These are phyloP conservation scores for Emydoidea blandingii DNA, from an alignment of 2,797 vertebrate species.

Conservation along the genomic window DNA sequence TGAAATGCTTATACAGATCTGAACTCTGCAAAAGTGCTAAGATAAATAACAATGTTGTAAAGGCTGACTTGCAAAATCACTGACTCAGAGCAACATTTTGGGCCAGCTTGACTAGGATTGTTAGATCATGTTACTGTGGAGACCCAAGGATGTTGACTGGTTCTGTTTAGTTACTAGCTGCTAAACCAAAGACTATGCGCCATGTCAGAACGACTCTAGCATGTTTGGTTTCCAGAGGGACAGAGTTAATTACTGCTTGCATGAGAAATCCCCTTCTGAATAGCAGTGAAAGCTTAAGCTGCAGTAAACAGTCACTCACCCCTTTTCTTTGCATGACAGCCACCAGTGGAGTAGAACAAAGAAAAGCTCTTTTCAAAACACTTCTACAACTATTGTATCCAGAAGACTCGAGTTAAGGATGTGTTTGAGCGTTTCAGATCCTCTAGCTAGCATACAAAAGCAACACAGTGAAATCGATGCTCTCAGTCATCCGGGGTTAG, in stretches of 20 bases:
- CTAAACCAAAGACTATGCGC: constrained; percentile 23
- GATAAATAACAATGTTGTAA: constrained; percentile 6
- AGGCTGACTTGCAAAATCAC: constrained; percentile 21
- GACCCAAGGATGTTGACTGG: background rate
- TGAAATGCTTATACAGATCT: background rate
- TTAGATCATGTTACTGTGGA: constrained; percentile 33
- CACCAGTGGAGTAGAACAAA: background rate
- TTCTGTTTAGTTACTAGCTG: background rate
- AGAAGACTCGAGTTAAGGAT: background rate
- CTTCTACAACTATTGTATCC: background rate
- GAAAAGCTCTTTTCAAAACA: constrained; percentile 8
- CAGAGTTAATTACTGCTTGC: constrained; percentile 25
- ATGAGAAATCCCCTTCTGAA: constrained; percentile 32
- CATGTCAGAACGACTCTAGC: background rate
- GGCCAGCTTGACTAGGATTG: background rate
- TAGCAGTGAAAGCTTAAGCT: constrained; percentile 26
- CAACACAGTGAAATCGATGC: fast-evolving
- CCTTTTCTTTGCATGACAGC: background rate
- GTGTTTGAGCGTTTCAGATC: background rate
- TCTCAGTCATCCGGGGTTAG: background rate
- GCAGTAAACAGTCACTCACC: background rate
- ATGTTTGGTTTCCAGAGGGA: constrained; percentile 42
- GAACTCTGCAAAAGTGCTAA: background rate
- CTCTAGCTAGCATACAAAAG: background rate
- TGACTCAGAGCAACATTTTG: background rate